A percentile compares a stretch with the other conserved stretches of the same genome.
Conservation (phyloP, 1,140 invertebrate species). For the Goniozus legneri region DNA sequence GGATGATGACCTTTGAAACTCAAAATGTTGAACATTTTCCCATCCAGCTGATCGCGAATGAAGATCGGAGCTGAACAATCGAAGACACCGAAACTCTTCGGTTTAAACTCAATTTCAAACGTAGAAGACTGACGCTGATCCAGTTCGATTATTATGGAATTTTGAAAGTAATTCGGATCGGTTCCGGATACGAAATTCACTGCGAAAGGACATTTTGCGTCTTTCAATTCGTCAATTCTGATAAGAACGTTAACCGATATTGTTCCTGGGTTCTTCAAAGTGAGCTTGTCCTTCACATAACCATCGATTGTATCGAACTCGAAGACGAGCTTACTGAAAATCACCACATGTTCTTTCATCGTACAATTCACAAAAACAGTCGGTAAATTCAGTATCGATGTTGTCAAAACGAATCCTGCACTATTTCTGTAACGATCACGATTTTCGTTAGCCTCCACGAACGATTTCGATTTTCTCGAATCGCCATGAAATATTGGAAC, state of each 20-base stretch:
- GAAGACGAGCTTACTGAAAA: slow-evolving; percentile 24
- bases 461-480: slow-evolving; percentile 11
- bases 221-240: too few species aligned
- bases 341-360: slow-evolving; percentile 8
- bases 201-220: too few species aligned
- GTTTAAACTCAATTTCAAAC: slow-evolving; percentile 19
- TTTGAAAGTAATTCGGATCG: too few species aligned
- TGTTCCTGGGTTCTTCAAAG: too few species aligned
- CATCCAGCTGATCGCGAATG: slow-evolving; percentile 9
- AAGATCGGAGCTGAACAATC: slow-evolving; percentile 19
- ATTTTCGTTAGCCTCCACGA: too few species aligned
- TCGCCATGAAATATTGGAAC: slow-evolving; percentile 18
- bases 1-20: slow-evolving; percentile 17
- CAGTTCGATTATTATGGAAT: too few species aligned
- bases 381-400: slow-evolving; percentile 12
- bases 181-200: too few species aligned
- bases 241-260: too few species aligned
- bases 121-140: too few species aligned
- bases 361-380: slow-evolving; percentile 22
- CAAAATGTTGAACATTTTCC: slow-evolving; percentile 22
- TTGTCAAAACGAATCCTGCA: not conserved
- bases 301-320: slow-evolving; percentile 19
- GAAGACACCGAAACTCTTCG: slow-evolving; percentile 15
- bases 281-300: too few species aligned
- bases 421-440: slow-evolving; percentile 7